Evolutionary conservation across 2,797 vertebrate species (phyloP), one percentile per base, ranked within the genome.

Genomic region (Spinibarbus caldwelli): DNA sequence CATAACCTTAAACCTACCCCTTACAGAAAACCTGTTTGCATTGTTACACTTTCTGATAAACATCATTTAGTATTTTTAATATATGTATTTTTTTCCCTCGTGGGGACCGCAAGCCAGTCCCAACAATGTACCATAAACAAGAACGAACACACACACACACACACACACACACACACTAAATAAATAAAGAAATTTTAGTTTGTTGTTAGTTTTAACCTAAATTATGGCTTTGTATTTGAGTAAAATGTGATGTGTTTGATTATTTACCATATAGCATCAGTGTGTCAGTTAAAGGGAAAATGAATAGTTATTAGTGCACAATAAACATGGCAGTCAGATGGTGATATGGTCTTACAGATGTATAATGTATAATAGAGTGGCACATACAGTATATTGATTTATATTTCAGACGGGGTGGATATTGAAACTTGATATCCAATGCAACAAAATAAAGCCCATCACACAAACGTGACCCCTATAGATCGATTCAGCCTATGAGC

Each of bases 241-340:
- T 62, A 38, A 26, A 78, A 59, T 78, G 15, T 43, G 14, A 59
- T 43, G 10, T 78, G 10, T 29, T 79, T 9, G 26, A 26, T 31
- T 21, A 45, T 45, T 64, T 34, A 62, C 49, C 3, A 57, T 19
- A 9, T 12, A 12, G 36, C 17, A 88, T 90, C 62, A 70, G 77
- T 91, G 91, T 97, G 96, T 95, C 87, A 95, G 89, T 91, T 94
- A 94, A 94, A 95, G 89, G 93, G 89, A 91, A 91, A 94, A 96
- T 95, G 95, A 96, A 96, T 94, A 94, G 93, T 93, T 95, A 94
- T 94, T 94, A 95, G 95, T 94, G 89, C 90, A 90, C 80, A n/a
- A n/a, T n/a, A n/a, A 93, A 94, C 91, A 93, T 82, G 82, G 87
- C 90, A 75, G 86, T 54, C 71, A 76, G 52, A 70, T 15, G 19